These are phyloP conservation scores for Acanthurus lineatus DNA, from an alignment of 2,797 vertebrate species.

Conservation along the genomic window DNA sequence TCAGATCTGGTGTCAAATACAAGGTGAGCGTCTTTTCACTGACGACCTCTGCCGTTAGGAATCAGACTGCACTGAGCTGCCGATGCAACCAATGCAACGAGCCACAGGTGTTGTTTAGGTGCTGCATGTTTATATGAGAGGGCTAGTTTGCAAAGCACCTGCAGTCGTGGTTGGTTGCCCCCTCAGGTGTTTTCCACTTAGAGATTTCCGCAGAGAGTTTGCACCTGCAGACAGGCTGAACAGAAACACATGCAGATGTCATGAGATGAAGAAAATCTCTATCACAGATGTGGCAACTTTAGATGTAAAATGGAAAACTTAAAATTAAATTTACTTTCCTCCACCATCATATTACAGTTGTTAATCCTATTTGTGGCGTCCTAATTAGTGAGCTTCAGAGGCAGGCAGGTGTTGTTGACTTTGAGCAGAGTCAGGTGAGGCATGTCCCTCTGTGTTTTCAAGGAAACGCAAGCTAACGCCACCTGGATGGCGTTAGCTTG, in stretches of 20 bases:
- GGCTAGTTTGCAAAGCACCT: constrained; percentile 30
- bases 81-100: neutral
- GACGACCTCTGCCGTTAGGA: neutral
- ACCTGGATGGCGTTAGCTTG: no score
- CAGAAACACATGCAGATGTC: constrained; percentile 30
- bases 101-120: neutral
- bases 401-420: neutral
- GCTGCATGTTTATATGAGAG: neutral
- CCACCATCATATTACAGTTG: no score
- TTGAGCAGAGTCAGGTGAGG: neutral
- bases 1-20: constrained; percentile 92
- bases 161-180: neutral
- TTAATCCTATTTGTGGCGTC: neutral
- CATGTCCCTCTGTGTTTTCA: neutral
- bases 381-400: neutral
- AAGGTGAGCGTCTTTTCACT: constrained; percentile 78
- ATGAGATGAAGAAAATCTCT: neutral
- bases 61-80: no score
- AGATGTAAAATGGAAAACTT: no score
- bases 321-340: no score
- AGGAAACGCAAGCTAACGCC: neutral
- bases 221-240: constrained; percentile 39
- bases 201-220: constrained; percentile 60
- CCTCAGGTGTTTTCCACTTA: constrained; percentile 38
- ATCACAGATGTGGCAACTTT: neutral